Evolutionary conservation across 2,113 vertebrate species (phyloP).

Genomic region (Poecilia latipinna): DNA sequence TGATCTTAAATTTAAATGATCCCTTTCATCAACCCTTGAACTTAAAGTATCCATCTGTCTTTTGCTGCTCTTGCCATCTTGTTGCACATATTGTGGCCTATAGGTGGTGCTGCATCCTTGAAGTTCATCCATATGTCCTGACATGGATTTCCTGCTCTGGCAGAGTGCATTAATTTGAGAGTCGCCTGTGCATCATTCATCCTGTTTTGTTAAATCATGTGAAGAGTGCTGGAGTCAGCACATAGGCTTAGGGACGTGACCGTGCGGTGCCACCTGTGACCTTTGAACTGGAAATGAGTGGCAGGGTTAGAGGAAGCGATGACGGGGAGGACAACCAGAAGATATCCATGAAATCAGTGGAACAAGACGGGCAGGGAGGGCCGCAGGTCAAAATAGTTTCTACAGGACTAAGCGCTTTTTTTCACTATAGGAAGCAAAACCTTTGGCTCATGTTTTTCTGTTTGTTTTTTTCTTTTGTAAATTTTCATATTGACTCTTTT

Average conservation of each 20-base stretch:
- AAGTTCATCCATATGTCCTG: conserved; percentile 4
- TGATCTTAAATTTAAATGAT: too few relatives aligned
- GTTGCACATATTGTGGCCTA: background rate
- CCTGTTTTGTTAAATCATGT: too few relatives aligned
- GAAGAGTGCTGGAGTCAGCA: conserved; percentile 54
- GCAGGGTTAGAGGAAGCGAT: conserved; percentile 39
- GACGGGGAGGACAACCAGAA: conserved; percentile 5
- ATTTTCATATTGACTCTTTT: background rate
- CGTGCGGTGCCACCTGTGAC: background rate
- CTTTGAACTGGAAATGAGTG: conserved; percentile 54
- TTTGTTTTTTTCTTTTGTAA: background rate
- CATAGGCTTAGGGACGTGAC: background rate
- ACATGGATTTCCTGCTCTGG: conserved; percentile 10
- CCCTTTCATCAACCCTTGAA: background rate
- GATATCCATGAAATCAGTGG: conserved; percentile 49
- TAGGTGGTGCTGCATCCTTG: conserved; percentile 37
- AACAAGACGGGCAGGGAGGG: conserved; percentile 10
- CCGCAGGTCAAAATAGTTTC: conserved; percentile 41
- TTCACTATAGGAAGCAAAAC: background rate
- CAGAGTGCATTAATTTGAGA: background rate
- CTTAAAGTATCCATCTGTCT: background rate
- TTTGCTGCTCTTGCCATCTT: background rate
- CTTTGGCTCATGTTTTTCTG: background rate
- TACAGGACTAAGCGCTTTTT: conserved; percentile 58
- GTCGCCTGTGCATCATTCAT: conserved; percentile 44